phyloP scores from a whole-genome alignment of 64 coral and sea anemone species.

The Anthopleura sola region DNA sequence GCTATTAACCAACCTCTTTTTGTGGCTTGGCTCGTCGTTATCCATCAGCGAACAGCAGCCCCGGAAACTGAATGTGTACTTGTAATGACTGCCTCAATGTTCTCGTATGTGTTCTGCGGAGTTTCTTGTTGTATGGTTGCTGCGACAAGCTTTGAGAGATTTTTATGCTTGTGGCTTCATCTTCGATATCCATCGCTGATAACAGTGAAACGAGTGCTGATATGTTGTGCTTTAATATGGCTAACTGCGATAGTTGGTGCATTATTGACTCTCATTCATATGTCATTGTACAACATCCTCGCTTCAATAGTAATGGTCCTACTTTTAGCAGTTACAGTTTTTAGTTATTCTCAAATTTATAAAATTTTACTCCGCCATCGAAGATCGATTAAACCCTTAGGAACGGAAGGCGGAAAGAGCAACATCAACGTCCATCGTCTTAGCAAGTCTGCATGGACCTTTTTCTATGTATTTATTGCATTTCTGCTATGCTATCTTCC shows the following conservation, averaged over 20 bases:
- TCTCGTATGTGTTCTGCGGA: neutral
- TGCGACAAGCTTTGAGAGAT: neutral
- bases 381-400: neutral
- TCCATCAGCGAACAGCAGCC: neutral
- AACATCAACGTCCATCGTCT: neutral
- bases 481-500: neutral
- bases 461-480: constrained; percentile 3
- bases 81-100: neutral
- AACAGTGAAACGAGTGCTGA: neutral
- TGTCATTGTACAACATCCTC: neutral
- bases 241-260: neutral
- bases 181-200: neutral
- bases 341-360: neutral
- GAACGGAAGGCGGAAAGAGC: neutral
- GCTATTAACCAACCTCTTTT: neutral
- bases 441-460: neutral
- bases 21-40: neutral
- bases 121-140: neutral
- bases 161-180: neutral
- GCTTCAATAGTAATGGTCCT: neutral
- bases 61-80: neutral
- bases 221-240: neutral
- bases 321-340: neutral
- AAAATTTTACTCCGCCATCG: neutral
- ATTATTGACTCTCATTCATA: neutral